Evolutionary conservation across 2,888 invertebrate genomes (phyloP).

Genomic region (Acleris holmiana): DNA sequence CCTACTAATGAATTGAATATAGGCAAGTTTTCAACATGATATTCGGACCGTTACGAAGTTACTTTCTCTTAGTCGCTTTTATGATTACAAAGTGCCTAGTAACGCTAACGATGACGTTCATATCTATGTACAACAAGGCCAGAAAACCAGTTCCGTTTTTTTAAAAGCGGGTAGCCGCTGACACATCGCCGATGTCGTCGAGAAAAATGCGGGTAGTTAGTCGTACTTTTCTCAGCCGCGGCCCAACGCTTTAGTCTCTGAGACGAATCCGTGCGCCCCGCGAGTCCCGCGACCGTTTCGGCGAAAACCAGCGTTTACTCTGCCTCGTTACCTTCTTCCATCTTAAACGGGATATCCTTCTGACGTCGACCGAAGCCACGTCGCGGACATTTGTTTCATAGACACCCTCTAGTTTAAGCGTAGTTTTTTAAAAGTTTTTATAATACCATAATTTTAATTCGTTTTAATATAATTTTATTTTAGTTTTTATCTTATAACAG

Average conservation of each 20-base stretch:
- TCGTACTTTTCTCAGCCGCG: conserved; percentile 35
- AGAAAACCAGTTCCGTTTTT: conserved; percentile 8
- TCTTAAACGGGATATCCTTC: conserved; percentile 45
- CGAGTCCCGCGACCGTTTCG: conserved; percentile 50
- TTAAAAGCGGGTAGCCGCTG: conserved; percentile 8
- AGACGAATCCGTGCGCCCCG: conserved; percentile 61
- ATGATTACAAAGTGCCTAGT: not conserved
- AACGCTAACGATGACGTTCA: not conserved
- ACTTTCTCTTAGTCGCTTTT: not conserved
- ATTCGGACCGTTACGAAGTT: not conserved
- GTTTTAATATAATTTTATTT: conserved; percentile 47
- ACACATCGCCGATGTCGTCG: not conserved
- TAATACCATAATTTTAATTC: conserved; percentile 50
- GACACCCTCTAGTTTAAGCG: conserved; percentile 52
- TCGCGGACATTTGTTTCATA: conserved; percentile 51
- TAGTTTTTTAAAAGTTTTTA: conserved; percentile 46
- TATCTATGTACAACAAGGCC: conserved; percentile 1
- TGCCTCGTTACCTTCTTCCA: conserved; percentile 35
- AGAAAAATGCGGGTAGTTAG: conserved; percentile 55
- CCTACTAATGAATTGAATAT: too few relatives aligned
- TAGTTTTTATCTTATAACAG: conserved; percentile 40
- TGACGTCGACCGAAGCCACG: conserved; percentile 41
- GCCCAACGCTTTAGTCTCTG: conserved; percentile 58
- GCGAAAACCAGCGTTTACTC: conserved; percentile 45
- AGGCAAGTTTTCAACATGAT: too few relatives aligned